Evolutionary conservation across 2,113 vertebrate species (phyloP), one percentile per base, ranked within the genome.

Genomic region (Peucedramus taeniatus): DNA sequence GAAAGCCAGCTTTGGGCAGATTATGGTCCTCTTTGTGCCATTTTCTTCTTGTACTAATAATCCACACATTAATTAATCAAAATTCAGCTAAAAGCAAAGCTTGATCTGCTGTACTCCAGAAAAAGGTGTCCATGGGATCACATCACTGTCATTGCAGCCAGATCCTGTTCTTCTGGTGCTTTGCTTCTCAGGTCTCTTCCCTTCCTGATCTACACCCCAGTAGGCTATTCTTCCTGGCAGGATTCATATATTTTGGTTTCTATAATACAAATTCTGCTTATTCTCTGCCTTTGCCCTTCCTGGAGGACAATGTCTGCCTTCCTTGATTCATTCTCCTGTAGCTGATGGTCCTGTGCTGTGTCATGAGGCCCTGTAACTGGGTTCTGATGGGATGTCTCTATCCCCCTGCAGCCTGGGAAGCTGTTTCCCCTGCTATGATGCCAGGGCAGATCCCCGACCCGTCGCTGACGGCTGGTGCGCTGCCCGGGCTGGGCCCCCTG

Each of bases 391-490:
- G 19, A 3, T 4, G 30, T 90, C 39, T 86, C 18, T 6, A 68
- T 97, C 39, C 96, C n/a, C 53, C 21, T 39, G 12, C 94, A 98
- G 98, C 93, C 94, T 68, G 28, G 17, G 51, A 74, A 89, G 90
- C 96, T 37, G 44, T 83, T 97, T 96, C 89, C 98, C 98, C 97
- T 99, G 98, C 98, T 98, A 98, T 99, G 98, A 99, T 99, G 99
- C 99, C 99, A 96, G 99, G 99, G 97, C 99, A 99, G 98, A 99
- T 99, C 96, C 99, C 99, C 30, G 99, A 99, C 97, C 99, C 99
- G 94, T 98, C 99, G 4, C 98, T 99, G 98, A 98, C 99, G 39
- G 98, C 99, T 2, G 99, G 99, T 47, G 98, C 99, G 15, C 97
- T 99, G 97, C 99, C 99, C 82, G 99, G 99, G 92, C 98, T 99